These are phyloP conservation scores for Chironomus tentans DNA, from an alignment of 2,888 invertebrate species.

Conservation along the genomic window DNA sequence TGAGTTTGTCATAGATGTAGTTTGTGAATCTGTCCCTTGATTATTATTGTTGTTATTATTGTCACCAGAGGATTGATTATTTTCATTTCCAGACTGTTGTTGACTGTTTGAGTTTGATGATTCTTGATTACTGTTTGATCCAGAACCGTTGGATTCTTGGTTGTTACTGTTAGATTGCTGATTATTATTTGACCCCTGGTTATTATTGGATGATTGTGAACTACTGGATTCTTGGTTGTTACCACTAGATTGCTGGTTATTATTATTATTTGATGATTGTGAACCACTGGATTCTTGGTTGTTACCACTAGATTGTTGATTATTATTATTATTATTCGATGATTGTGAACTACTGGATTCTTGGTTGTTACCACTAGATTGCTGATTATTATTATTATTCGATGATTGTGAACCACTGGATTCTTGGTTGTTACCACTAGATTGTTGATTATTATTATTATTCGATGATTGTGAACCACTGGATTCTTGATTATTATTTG, in stretches of 20 bases:
- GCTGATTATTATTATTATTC: neutral
- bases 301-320: neutral
- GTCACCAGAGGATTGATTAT: neutral
- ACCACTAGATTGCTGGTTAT: neutral
- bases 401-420: neutral
- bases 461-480: no score
- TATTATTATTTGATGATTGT: conserved; percentile 27
- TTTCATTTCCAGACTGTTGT: conserved; percentile 29
- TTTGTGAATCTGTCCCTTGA: conserved; percentile 26
- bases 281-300: conserved; percentile 3
- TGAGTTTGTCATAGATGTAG: conserved; percentile 28
- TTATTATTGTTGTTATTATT: conserved; percentile 27
- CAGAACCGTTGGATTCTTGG: neutral
- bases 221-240: conserved; percentile 18
- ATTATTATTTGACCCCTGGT: neutral
- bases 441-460: conserved; percentile 9
- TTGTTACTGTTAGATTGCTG: neutral
- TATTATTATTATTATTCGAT: neutral
- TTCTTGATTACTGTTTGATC: neutral
- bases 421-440: neutral
- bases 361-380: neutral
- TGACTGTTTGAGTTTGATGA: conserved; percentile 28
- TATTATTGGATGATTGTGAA: neutral
- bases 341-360: neutral
- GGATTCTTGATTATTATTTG: neutral